Base-by-base conservation (phyloP, 2,113 vertebrate genomes). In the Ictalurus furcatus region DNA sequence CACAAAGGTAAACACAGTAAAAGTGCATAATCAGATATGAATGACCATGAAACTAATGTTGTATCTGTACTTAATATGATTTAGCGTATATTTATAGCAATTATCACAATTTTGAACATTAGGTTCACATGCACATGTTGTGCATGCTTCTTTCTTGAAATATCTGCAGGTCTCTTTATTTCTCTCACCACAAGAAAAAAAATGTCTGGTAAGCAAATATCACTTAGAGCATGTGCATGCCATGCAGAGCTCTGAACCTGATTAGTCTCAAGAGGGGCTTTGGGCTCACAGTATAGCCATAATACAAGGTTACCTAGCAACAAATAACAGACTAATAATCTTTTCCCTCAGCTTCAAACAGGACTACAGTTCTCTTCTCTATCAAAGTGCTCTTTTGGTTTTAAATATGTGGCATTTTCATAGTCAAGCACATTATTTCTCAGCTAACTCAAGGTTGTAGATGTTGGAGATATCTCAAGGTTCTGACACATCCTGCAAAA, bases 221-320 rank as follows among this genome's bases (percentile, higher is more conserved):
- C 87, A 87, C 84, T 91, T 84, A 88, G 87, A 88, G 90, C 87
- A 71, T 82, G 61, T 85, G 54, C 74, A 74, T 89, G 89, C 88
- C 91, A 92, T 89, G 80, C 89, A 87, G 85, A 92, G 90, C 56
- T 63, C 88, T 23, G 85, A 84, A 84, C 88, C 85, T 92, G 91
- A 95, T 92, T 93, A 91, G 87, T 90, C 92, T 92, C 73, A 89
- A 93, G 90, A 89, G 90, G 78, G 87, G 76, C 74, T 85, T 90
- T 91, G 81, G 88, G 71, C 67, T 89, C 88, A 84, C 71, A 87
- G 84, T 81, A 85, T 34, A 63, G 73, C 79, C 90, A 90, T 82
- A 85, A 88, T 74, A 88, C 90, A 80, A 79, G 80, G 94, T 94
- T 92, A 92, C 93, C 91, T 93, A 92, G 93, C 93, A 94, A 95